Base-by-base conservation (phyloP, 1,140 invertebrate species). In the Drosophila arizonae region DNA sequence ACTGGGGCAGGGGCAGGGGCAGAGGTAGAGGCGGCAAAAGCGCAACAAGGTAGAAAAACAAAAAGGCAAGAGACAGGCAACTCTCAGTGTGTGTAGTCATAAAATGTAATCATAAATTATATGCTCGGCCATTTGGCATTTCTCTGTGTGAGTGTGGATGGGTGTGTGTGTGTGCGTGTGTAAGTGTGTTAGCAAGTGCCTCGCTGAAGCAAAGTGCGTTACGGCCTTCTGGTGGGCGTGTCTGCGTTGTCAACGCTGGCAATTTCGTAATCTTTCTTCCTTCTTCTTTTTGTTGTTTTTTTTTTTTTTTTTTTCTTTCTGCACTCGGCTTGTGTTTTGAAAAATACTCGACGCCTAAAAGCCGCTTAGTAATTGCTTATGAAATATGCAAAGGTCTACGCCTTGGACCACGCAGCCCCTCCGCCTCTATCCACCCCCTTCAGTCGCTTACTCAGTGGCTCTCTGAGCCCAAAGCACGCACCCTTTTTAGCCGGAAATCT, bases 301-400 rank as follows among this genome's bases (percentile, higher is more conserved):
- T 15, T 15, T 17, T 17, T 17, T 54, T 30, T 70, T 11, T 68
- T 30, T 54, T 58, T 36, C 43, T 15, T 17, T 46, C 43, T 46
- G 6, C n/a, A 15, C 9, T 15, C n/a, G n/a, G 30, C 48, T 66
- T 33, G 21, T 50, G 50, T 73, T 80, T 73, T 80, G 65, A 52
- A 62, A 75, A 67, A 72, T 68, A 76, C 69, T 81, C 69, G 58
- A 79, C 75, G 77, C 60, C 77, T 84, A 73, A 84, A 85, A 80
- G 68, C 80, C 68, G 82, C 81, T 87, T 86, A 87, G 81, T 87
- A 87, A 87, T 87, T 87, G 82, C 82, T 87, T 87, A 87, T 87
- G 72, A 87, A 87, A 87, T 88, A 87, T 87, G 82, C 84, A 87
- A 79, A 86, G 79, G 66, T 64, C 65, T 73, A 62, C 71, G 65